Conservation (phyloP, 1,140 invertebrate species). For the Drosophila tani region DNA sequence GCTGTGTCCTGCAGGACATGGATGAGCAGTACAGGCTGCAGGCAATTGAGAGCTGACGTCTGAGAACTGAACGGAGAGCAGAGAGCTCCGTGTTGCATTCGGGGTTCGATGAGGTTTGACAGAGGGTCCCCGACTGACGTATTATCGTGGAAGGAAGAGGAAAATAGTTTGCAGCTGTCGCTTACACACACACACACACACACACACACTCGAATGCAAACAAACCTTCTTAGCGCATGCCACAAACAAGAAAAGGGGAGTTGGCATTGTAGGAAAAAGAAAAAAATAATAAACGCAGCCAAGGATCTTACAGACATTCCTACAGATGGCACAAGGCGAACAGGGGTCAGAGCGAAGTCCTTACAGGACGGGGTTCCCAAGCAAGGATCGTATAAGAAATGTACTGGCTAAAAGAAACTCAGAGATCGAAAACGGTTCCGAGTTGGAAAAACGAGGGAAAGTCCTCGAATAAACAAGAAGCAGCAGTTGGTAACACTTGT, state of each 20-base stretch:
- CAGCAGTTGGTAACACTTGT: constrained; percentile 20
- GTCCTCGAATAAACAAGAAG: background rate
- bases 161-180: constrained; percentile 76
- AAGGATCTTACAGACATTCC: constrained; percentile 45
- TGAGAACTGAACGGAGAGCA: background rate
- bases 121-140: constrained; percentile 40
- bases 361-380: constrained; percentile 22
- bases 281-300: constrained; percentile 18
- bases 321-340: constrained; percentile 31
- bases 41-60: constrained; percentile 13
- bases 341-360: constrained; percentile 26
- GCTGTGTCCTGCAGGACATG: constrained; percentile 23
- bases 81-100: constrained; percentile 38
- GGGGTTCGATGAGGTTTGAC: constrained; percentile 61
- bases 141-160: constrained; percentile 30
- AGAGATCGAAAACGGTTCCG: constrained; percentile 2
- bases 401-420: background rate
- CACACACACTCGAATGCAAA: constrained; percentile 13
- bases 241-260: constrained; percentile 50
- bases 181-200: constrained; percentile 34
- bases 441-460: constrained; percentile 30
- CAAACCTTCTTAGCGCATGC: constrained; percentile 50
- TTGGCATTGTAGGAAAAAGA: constrained; percentile 15
- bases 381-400: constrained; percentile 41
- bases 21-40: constrained; percentile 40